Conservation (phyloP, 2,888 invertebrate species). For the Elegia similella region DNA sequence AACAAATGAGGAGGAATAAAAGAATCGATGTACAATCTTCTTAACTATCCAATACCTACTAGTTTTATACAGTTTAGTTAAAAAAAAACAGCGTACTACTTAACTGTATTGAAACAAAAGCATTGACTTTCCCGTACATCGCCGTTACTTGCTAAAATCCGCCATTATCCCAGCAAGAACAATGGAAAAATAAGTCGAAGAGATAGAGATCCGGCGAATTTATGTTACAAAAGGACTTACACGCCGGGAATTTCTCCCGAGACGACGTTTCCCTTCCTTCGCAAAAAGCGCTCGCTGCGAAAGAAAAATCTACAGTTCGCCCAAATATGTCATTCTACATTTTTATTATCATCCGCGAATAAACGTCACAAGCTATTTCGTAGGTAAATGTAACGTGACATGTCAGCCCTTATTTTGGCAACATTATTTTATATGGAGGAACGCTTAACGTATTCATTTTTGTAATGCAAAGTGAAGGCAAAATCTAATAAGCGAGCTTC, state of each 20-base stretch:
- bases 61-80: not conserved
- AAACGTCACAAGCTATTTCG: not conserved
- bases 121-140: conserved; percentile 2
- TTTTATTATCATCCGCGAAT: conserved; percentile 1
- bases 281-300: conserved; percentile 2
- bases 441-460: not conserved
- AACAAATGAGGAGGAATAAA: too few relatives aligned
- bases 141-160: conserved; percentile 3
- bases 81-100: conserved; percentile 4
- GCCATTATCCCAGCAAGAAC: conserved; percentile 14
- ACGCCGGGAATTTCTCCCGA: not conserved
- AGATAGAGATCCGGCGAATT: conserved; percentile 15
- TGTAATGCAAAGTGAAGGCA: not conserved
- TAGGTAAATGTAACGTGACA: not conserved
- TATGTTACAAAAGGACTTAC: conserved; percentile 16
- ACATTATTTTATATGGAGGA: not conserved
- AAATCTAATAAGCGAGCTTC: not conserved
- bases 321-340: conserved; percentile 1
- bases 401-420: not conserved
- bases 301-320: not conserved
- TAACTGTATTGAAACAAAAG: conserved; percentile 8
- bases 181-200: conserved; percentile 14
- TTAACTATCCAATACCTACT: not conserved
- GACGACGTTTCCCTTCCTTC: conserved; percentile 3
- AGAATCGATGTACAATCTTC: too few relatives aligned